Base-by-base conservation (phyloP, 2,113 vertebrate species). In the Etheostoma cragini region DNA sequence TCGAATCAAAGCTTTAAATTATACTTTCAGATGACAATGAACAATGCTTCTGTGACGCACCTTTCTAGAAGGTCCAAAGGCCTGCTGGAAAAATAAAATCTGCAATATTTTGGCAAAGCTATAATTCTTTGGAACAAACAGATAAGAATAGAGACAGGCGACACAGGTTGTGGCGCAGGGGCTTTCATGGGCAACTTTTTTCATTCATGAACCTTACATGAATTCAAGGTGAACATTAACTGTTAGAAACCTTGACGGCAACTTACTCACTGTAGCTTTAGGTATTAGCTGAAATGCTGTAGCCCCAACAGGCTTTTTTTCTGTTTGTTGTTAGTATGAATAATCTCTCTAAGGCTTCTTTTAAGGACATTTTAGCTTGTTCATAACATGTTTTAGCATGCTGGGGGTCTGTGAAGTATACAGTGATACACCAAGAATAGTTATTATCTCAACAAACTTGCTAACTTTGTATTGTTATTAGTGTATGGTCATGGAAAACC, bases 1-100 rank as follows among this genome's bases (percentile, higher is more conserved):
- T 82, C 58, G 62, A 83, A 79, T 88, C 80, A 87, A 56, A 78
- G n/a, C 61, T 62, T 81, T 56, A 57, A n/a, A 49, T 81, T 87
- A 79, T 57, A 81, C 64, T 85, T 84, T 69, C 42, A 80, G 56
- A 56, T 38, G 11, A 80, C 67, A 56, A 64, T 45, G 62, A 73
- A 70, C 42, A 64, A 47, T 60, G n/a, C 13, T 7, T 77, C 26
- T 50, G 35, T 61, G 60, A 60, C 1, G 30, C 17, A 80, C 46
- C n/a, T 13, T 62, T 17, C 64, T 58, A 38, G 2, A 19, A 61
- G 22, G 11, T 50, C 26, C 33, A 49, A 35, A 68, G 38, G 35
- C 17, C 8, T 0, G 8, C 30, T 45, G 17, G 19, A 52, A 54
- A 71, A 58, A 68, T 5, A 42, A 49, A n/a, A 78, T 54, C 63